Conservation (phyloP, 2,113 vertebrate genomes). For the Colaptes auratus region DNA sequence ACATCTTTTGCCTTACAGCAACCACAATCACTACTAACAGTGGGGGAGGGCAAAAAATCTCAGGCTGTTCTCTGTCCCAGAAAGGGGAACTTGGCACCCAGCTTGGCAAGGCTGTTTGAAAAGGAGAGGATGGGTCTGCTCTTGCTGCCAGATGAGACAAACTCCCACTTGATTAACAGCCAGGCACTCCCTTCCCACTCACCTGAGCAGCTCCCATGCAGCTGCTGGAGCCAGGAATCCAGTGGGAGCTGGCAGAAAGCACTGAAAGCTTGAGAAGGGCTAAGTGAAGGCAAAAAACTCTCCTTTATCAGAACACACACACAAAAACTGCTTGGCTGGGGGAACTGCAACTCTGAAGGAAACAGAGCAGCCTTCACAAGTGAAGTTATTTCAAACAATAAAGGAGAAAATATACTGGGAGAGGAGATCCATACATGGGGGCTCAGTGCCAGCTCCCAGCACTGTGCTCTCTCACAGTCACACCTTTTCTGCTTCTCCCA, state of each 20-base stretch:
- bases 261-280: not conserved
- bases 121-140: not conserved
- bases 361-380: not conserved
- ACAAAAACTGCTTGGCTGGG: not conserved
- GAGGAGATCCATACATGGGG: not conserved
- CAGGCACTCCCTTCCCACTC: not conserved
- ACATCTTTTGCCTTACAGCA: not conserved
- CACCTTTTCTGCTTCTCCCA: not conserved
- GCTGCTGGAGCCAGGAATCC: not conserved
- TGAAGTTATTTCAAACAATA: slow-evolving; percentile 17
- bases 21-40: not conserved
- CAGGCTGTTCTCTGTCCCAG: not conserved
- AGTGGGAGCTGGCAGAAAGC: not conserved
- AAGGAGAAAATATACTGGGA: not conserved
- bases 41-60: not conserved
- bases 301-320: not conserved
- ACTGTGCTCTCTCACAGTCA: fast-evolving
- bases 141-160: not conserved
- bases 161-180: not conserved
- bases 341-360: not conserved
- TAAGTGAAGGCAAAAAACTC: not conserved
- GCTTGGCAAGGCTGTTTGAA: not conserved
- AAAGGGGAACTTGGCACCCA: not conserved
- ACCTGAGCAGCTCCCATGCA: not conserved
- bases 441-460: not conserved